Percentiles rank a stretch among this genome's conserved stretches.
These are phyloP conservation scores for Daboia siamensis DNA, from an alignment of 2,113 vertebrate species.

Conservation along the genomic window DNA sequence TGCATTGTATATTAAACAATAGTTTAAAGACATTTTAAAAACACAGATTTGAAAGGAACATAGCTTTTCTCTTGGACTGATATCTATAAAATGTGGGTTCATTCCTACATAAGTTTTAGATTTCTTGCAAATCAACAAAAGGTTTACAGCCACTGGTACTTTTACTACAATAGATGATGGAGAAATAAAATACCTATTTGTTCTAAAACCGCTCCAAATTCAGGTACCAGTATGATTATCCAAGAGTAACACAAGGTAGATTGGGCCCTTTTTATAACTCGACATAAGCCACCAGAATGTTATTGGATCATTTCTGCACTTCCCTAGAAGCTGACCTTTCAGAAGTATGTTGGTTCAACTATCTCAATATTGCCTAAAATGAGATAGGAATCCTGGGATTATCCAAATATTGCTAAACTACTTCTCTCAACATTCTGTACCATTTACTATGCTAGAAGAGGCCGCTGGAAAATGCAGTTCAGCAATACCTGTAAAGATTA, in stretches of 20 bases:
- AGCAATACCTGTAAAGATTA: not conserved
- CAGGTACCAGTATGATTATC: not conserved
- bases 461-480: not conserved
- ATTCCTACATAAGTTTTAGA: not conserved
- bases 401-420: not conserved
- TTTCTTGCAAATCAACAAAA: not conserved
- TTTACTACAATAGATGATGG: not conserved
- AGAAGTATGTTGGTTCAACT: not conserved
- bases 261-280: not conserved
- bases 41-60: not conserved
- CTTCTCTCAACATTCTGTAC: not conserved
- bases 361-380: not conserved
- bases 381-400: not conserved
- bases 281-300: not conserved
- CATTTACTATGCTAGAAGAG: not conserved
- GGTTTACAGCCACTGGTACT: not conserved
- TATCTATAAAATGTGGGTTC: not conserved
- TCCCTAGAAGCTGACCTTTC: not conserved
- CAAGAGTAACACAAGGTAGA: not conserved
- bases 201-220: not conserved
- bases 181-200: not conserved
- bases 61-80: not conserved
- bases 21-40: not conserved
- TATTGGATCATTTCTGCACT: not conserved
- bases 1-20: no score